Evolutionary conservation across 2,888 invertebrate genomes (phyloP), one percentile per base, ranked within the genome.

Genomic region (Himalopsyche japonica): DNA sequence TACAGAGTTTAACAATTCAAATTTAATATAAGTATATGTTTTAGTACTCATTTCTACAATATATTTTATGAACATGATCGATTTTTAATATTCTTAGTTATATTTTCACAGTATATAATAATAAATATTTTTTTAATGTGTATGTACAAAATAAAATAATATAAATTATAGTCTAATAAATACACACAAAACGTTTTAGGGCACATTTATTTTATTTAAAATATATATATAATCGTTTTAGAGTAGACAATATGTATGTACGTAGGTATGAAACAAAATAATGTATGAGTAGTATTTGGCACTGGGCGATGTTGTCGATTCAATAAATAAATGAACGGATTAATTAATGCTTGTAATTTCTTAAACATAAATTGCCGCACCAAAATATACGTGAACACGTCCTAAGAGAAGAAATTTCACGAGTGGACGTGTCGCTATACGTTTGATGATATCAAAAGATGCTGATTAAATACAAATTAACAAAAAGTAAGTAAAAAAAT

Each of bases 131-230:
- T n/a, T n/a, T n/a, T n/a, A n/a, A n/a, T n/a, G n/a, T n/a, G n/a
- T n/a, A n/a, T n/a, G n/a, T n/a, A n/a, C n/a, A n/a, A n/a, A n/a
- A n/a, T n/a, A n/a, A n/a, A n/a, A n/a, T n/a, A n/a, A n/a, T n/a
- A n/a, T n/a, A n/a, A n/a, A n/a, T n/a, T n/a, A n/a, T 7, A 57
- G 24, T 20, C 12, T 70, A 70, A 30, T 57, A 24, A 57, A 30
- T 15, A 70, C 27, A 30, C 70, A 12, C 7, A 70, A 2, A 30
- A 12, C 20, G 70, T 70, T 77, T 77, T 77, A 77, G 37, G 77
- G 77, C 77, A 77, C 77, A 77, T 77, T 77, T 77, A 77, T 77
- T 70, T 70, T 77, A 77, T 77, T 77, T 43, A 77, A 77, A 77
- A 77, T 77, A 77, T 43, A n/a, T n/a, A 43, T 77, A 77, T 34